Conservation (phyloP, 2,888 invertebrate species). For the Melanargia galathea region DNA sequence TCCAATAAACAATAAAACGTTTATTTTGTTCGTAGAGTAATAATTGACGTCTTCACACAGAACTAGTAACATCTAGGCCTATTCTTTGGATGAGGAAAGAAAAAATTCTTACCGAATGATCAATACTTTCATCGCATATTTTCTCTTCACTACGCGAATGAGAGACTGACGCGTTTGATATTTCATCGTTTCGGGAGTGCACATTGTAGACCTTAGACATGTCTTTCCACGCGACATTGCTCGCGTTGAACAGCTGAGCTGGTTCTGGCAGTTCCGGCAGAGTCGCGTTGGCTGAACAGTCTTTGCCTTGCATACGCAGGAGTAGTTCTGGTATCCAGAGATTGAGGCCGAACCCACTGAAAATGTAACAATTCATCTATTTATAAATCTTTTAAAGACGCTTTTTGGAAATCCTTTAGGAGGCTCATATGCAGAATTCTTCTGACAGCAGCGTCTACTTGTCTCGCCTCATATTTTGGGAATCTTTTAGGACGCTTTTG, state of each 20-base stretch:
- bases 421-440: no score
- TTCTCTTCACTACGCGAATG: slow-evolving; percentile 46
- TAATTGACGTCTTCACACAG: no score
- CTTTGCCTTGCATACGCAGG: slow-evolving; percentile 75
- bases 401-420: no score
- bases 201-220: slow-evolving; percentile 74
- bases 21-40: no score
- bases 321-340: slow-evolving; percentile 91
- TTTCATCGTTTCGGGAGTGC: slow-evolving; percentile 49
- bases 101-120: slow-evolving; percentile 60
- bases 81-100: no score
- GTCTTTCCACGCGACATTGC: slow-evolving; percentile 63
- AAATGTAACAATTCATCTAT: slow-evolving; percentile 5
- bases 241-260: slow-evolving; percentile 57
- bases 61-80: no score
- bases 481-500: no score
- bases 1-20: no score
- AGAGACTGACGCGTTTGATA: slow-evolving; percentile 48
- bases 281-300: slow-evolving; percentile 65
- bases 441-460: no score
- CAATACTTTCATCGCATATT: slow-evolving; percentile 62
- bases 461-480: no score
- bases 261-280: slow-evolving; percentile 60
- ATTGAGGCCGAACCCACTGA: slow-evolving; percentile 85
- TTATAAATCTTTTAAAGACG: no score